Evolutionary conservation across 1,140 invertebrate species (phyloP), one percentile per base, ranked within the genome.

Genomic region (Macrostomum lignano): DNA sequence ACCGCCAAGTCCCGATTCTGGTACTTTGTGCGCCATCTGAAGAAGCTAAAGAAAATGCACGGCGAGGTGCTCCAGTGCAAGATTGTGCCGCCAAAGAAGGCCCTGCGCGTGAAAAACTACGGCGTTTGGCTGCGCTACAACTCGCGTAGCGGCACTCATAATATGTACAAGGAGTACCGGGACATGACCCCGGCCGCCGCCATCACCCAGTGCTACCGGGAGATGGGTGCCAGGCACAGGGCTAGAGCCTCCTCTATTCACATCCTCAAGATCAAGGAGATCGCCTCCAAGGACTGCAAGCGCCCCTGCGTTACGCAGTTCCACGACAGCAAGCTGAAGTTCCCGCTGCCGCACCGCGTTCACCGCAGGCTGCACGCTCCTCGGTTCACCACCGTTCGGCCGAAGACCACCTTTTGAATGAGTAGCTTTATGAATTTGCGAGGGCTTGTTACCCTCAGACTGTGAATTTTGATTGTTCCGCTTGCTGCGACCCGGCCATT

Each of bases 101-200:
- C 86, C 7, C 62, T 71, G 3, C 76, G 74, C 49, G 82, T 98
- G 40, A 96, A 96, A 67, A 98, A 98, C 61, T 93, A 84, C 61
- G 91, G 88, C 41, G 82, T 96, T 46, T 98, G 86, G 86, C 60
- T 98, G 48, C 69, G 88, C 42, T 68, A 67, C 52, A 82, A 94
- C 49, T 96, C 86, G 1, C 67, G 91, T 35, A 91, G 82, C 29
- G 91, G 88, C 33, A 93, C 81, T 22, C 91, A 98, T 63, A 98
- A 98, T 64, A 94, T 94, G 84, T 96, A 96, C 71, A 68, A 86
- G 34, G 91, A 98, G 61, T 98, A 98, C 63, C 67, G 91, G 43
- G 91, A 96, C 56, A 61, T 94, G 41, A 77, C 75, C 25, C 73
- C 81, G 3, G 73, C 77, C 32, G 78, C 74, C 35, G 91, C 86